Conservation (phyloP, 2,113 vertebrate species). For the Theropithecus gelada region DNA sequence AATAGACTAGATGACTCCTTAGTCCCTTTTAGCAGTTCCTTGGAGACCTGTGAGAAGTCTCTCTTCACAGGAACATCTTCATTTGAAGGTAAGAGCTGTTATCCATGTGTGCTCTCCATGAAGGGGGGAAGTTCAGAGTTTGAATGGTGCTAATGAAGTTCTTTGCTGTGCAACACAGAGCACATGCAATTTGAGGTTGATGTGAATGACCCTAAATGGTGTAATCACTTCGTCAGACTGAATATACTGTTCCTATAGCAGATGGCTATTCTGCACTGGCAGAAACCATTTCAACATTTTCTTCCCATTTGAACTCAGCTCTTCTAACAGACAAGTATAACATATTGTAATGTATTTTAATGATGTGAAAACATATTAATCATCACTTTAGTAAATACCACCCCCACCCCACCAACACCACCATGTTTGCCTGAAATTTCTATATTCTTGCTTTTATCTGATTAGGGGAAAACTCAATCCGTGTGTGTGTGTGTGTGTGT, state of each 20-base stretch:
- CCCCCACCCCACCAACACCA: background rate
- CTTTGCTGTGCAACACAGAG: conserved; percentile 42
- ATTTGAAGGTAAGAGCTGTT: background rate
- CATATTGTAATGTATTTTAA: conserved; percentile 14
- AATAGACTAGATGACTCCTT: background rate
- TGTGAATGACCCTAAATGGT: conserved; percentile 17
- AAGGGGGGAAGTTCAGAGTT: background rate
- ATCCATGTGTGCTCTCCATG: background rate
- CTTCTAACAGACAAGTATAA: background rate
- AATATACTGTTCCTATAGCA: background rate
- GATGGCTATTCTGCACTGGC: background rate
- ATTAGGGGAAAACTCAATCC: background rate
- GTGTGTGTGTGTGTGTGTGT: too few species aligned
- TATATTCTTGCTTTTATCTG: conserved; percentile 12
- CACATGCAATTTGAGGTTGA: conserved; percentile 23
- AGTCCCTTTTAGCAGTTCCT: background rate
- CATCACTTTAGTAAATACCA: background rate
- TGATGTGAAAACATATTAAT: background rate
- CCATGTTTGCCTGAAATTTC: background rate
- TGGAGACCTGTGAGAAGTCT: conserved; percentile 23
- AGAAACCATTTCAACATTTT: background rate
- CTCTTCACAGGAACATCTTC: conserved; percentile 10
- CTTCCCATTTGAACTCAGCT: background rate
- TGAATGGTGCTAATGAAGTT: conserved; percentile 53
- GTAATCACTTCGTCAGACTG: background rate